phyloP scores from a whole-genome alignment of 2,113 vertebrate species.

The Colius striatus region DNA sequence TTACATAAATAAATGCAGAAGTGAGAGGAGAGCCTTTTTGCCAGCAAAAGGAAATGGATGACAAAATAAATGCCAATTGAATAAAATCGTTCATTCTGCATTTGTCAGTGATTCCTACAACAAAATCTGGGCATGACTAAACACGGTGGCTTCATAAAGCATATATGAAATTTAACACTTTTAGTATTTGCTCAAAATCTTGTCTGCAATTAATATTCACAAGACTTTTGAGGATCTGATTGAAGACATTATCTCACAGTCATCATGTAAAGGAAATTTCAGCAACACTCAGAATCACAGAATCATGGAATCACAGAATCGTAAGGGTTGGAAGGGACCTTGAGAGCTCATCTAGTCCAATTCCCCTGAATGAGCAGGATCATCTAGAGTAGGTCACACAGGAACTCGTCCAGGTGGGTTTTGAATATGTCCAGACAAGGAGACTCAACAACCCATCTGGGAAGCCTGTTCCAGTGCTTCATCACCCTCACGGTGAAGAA shows the following conservation, averaged over 20 bases:
- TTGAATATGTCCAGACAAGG: too few species aligned
- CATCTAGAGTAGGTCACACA: too few species aligned
- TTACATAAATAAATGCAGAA: constrained; percentile 15
- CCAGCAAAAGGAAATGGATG: background rate
- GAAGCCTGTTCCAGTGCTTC: too few species aligned
- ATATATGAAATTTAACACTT: background rate
- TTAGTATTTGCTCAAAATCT: background rate
- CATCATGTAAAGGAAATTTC: background rate
- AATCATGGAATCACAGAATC: too few species aligned
- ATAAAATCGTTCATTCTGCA: background rate
- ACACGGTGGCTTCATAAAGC: background rate
- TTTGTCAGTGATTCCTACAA: background rate
- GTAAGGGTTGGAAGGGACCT: too few species aligned
- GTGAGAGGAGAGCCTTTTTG: background rate
- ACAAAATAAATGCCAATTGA: background rate
- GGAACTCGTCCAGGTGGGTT: too few species aligned
- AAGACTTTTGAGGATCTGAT: background rate
- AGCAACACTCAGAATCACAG: background rate
- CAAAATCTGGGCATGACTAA: background rate
- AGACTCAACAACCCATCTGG: too few species aligned
- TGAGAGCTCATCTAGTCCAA: too few species aligned
- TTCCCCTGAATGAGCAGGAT: too few species aligned
- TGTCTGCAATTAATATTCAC: background rate
- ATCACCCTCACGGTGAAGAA: too few species aligned
- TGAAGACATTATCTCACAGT: background rate